phyloP scores from a whole-genome alignment of 2,888 invertebrate species.

The Exocentrus adspersus region DNA sequence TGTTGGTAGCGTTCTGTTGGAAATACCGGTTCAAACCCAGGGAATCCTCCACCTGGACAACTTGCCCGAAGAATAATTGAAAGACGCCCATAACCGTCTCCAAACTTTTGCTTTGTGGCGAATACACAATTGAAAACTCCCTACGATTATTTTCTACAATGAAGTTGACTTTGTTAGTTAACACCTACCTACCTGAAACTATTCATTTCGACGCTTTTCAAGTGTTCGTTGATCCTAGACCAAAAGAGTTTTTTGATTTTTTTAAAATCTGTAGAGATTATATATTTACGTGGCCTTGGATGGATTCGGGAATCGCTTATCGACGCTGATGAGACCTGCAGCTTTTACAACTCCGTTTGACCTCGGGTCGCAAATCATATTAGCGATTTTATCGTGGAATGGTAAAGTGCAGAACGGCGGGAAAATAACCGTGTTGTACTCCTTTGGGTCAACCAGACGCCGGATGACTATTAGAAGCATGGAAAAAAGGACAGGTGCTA shows the following conservation, averaged over 20 bases:
- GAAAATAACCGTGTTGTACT: constrained; percentile 57
- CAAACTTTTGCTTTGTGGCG: not conserved
- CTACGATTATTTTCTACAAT: too few relatives aligned
- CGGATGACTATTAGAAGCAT: constrained; percentile 76
- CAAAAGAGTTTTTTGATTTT: too few relatives aligned
- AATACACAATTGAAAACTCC: not conserved
- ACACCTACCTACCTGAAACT: too few relatives aligned
- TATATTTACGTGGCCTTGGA: too few relatives aligned
- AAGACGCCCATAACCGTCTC: not conserved
- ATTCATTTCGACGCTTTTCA: too few relatives aligned
- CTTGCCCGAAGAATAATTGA: not conserved
- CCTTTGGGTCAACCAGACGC: constrained; percentile 70
- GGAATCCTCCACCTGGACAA: not conserved
- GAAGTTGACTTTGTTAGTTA: too few relatives aligned
- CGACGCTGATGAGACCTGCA: too few relatives aligned
- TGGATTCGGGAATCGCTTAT: too few relatives aligned
- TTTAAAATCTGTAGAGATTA: too few relatives aligned
- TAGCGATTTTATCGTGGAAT: not conserved
- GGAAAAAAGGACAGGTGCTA: constrained; percentile 74
- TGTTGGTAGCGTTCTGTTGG: not conserved
- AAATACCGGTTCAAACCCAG: not conserved
- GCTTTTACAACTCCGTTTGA: too few relatives aligned
- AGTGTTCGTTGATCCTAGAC: too few relatives aligned
- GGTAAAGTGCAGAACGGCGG: constrained; percentile 54
- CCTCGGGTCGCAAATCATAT: constrained; percentile 3